Evolutionary conservation across 2,888 invertebrate species (phyloP), one percentile per base, ranked within the genome.

Genomic region (Ornithoptera priamus): DNA sequence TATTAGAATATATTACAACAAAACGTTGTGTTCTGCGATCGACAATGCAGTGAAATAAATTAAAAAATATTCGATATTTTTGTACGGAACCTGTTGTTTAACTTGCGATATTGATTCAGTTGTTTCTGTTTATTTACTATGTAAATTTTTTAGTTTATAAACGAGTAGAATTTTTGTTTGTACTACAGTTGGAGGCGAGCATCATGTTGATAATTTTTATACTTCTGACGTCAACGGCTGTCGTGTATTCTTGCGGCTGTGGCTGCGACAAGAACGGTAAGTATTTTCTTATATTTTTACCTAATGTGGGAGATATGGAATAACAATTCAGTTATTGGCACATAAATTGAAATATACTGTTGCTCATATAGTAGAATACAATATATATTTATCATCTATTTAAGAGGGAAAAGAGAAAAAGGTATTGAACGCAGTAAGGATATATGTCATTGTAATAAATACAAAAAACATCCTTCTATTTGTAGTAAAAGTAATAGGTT

Each of bases 121-220:
- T 59, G 64, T 63, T 39, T 62, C 17, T 50, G 24, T 67, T 17
- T 56, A 68, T 62, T 67, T 68, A 20, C 20, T 62, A 62, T 58
- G 58, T 57, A 56, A 62, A 68, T 57, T 68, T 39, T 20, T 46
- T 30, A 58, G 46, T 15, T 62, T 68, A 68, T 67, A 67, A 42
- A 67, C 42, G 46, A 46, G 62, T 58, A 57, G 15, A 68, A 12
- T 46, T 62, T 58, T 57, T 50, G 17, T 46, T 15, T 18, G 46
- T 58, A 15, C 62, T 68, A n/a, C 67, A 68, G 67, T 62, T 18
- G 42, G 30, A 46, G 58, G 57, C 67, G 46, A 62, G 22, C 62
- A 67, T 10, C 24, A 68, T 68, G 67, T 68, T 62, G 46, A 62
- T 68, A 12, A 20, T 62, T 30, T 68, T 62, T 62, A 24, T 58